phyloP scores from a whole-genome alignment of 2,797 vertebrate genomes.

The Cottoperca gobio region DNA sequence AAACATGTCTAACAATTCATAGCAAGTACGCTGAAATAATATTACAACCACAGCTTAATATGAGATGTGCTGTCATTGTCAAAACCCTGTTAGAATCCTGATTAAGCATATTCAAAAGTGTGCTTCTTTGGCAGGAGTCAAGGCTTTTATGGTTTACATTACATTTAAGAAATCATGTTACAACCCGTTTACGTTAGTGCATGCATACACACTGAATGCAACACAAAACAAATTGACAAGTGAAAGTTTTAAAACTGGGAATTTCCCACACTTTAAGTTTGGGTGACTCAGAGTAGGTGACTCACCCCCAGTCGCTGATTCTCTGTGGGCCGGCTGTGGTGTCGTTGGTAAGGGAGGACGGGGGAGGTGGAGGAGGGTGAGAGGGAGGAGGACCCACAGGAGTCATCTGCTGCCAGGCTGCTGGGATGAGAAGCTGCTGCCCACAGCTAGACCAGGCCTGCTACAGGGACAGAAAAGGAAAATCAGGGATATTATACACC shows the following conservation, averaged over 20 bases:
- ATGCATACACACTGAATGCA: background rate
- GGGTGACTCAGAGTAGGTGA: constrained; percentile 72
- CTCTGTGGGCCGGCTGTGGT: constrained; percentile 89
- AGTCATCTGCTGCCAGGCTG: constrained; percentile 96
- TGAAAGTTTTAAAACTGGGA: background rate
- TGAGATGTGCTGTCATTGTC: background rate
- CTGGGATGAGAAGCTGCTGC: constrained; percentile 93
- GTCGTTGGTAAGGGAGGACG: constrained; percentile 89
- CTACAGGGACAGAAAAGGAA: constrained; percentile 9
- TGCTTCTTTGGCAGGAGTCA: background rate
- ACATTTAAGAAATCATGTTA: background rate
- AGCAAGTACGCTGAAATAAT: background rate
- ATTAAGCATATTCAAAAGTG: background rate
- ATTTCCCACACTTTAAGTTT: constrained; percentile 9
- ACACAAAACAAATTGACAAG: background rate
- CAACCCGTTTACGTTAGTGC: background rate
- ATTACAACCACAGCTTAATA: background rate
- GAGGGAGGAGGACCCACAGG: constrained; percentile 77
- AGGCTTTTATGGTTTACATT: background rate
- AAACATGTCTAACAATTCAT: background rate
- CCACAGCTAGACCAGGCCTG: constrained; percentile 93
- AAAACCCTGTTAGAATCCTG: background rate
- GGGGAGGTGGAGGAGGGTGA: constrained; percentile 82
- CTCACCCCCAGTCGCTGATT: constrained; percentile 96
- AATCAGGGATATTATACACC: background rate